Evolutionary conservation across 2,888 invertebrate species (phyloP), one percentile per base, ranked within the genome.

Genomic region (Sinelater perroti): DNA sequence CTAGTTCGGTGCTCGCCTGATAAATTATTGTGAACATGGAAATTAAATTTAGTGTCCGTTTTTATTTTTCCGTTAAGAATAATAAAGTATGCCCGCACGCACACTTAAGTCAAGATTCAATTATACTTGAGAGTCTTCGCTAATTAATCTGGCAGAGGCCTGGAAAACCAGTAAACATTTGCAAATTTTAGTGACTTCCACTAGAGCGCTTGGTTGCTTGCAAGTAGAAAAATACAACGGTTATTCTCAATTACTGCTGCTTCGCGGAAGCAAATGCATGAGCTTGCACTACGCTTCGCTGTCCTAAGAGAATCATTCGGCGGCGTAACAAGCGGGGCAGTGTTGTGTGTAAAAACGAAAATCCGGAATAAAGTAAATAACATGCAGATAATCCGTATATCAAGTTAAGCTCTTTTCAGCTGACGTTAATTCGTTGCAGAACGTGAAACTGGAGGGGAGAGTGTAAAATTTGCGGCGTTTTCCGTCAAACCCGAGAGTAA

Each of bases 301-400:
- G 40, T 40, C 24, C 20, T 20, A 40, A 40, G 14, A 14, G 10
- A 24, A 14, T 24, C 40, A 40, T 44, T 44, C 17, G 44, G 26
- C 30, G 18, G 30, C 30, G 30, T 44, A 30, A 44, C 30, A 17
- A 17, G 30, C 44, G 14, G 14, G 13, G 44, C 18, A 44, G 16
- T 44, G 30, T 44, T 8, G 44, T 17, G 10, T 44, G 18, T 44
- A 44, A 44, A 44, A 44, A 30, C 44, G 28, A 30, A 40, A 44
- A 44, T 44, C 44, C 44, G 5, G 28, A 30, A 10, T 44, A 44
- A 44, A 44, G 44, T 44, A 44, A 44, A 44, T 47, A 47, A 50
- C 50, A 28, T 38, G 30, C 50, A 50, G 36, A 50, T 38, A 50
- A 50, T 50, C 28, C 50, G 28, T 38, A 50, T 50, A 50, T 50